Percentiles rank a stretch among this genome's conserved stretches.
phyloP scores from a whole-genome alignment of 2,797 vertebrate species.

The Eulemur rubriventer region DNA sequence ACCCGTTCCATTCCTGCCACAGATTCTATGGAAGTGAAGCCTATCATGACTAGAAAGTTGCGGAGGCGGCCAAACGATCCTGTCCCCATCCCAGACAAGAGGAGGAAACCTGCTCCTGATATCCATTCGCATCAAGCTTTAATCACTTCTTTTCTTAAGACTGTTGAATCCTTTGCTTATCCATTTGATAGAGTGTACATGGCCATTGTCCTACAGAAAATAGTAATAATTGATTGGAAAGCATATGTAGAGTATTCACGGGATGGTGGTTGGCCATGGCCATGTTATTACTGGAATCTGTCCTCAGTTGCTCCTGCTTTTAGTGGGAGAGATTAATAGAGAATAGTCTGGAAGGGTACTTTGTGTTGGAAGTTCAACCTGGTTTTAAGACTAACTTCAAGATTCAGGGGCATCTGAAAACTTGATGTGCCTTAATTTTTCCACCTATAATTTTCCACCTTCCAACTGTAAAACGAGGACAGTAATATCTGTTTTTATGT shows the following conservation, averaged over 20 bases:
- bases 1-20: slow-evolving; percentile 63
- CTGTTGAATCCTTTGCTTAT: not conserved
- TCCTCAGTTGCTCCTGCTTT: slow-evolving; percentile 45
- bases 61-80: slow-evolving; percentile 97
- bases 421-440: not conserved
- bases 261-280: not conserved
- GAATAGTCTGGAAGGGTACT: not conserved
- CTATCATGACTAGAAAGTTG: slow-evolving; percentile 98
- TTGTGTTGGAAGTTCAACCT: not conserved
- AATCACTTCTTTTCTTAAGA: not conserved
- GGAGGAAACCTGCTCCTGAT: slow-evolving; percentile 98
- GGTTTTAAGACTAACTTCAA: not conserved
- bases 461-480: not conserved
- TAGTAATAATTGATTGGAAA: not conserved
- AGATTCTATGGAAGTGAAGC: slow-evolving; percentile 99
- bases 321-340: not conserved
- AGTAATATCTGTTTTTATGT: not conserved
- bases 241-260: not conserved
- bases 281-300: not conserved
- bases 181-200: not conserved
- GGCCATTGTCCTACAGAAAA: not conserved
- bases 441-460: not conserved
- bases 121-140: slow-evolving; percentile 85
- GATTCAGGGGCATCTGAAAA: not conserved
- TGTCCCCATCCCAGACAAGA: slow-evolving; percentile 98